These are phyloP conservation scores for Ciconia nigra DNA, from an alignment of 2,797 vertebrate species.

Conservation along the genomic window DNA sequence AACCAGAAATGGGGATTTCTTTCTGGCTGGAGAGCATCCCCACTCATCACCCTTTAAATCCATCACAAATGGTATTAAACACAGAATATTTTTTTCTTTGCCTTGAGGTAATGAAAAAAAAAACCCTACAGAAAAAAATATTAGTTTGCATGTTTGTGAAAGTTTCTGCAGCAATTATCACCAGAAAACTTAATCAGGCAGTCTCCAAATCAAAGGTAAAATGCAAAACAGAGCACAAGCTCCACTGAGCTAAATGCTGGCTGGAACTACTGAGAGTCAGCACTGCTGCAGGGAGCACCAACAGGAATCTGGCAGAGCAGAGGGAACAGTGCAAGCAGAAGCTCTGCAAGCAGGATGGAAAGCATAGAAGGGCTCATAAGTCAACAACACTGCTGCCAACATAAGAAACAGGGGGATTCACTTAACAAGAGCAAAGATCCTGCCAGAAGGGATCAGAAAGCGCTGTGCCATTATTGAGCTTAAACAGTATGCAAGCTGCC, in stretches of 20 bases:
- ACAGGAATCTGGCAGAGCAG: background rate
- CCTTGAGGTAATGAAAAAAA: background rate
- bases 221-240: background rate
- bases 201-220: background rate
- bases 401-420: background rate
- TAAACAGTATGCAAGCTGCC: background rate
- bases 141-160: background rate
- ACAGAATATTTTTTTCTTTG: background rate
- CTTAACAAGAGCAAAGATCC: background rate
- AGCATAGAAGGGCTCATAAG: background rate
- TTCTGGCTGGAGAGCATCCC: background rate
- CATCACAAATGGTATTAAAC: background rate
- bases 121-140: background rate
- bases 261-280: background rate
- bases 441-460: background rate
- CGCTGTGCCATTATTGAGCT: accelerated
- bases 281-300: background rate
- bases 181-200: background rate
- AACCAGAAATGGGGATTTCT: background rate
- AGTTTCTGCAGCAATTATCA: background rate
- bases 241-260: background rate
- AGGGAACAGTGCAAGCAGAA: background rate
- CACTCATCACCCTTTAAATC: background rate
- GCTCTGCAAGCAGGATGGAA: background rate
- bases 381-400: background rate